Base-by-base conservation (phyloP, 2,797 vertebrate species). In the Malurus splendens region DNA sequence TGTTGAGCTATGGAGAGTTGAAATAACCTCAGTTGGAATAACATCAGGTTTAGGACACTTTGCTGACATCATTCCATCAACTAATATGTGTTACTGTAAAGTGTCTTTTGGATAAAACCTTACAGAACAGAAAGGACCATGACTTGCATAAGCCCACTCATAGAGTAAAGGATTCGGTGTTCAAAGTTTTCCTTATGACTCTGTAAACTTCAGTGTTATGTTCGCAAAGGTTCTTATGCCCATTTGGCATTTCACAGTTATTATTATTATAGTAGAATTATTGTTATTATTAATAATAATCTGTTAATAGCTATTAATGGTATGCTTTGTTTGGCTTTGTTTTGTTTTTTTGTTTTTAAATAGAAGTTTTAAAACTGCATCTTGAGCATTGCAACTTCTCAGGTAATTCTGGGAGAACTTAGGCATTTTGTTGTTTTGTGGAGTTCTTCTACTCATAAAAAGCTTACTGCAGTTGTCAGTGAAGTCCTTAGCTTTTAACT, bases 381-480 rank as follows among this genome's bases (percentile, higher is more conserved):
- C 47, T 38, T 55, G 14, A 66, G 30, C 48, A 78, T 50, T 15
- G 27, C n/a, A 79, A 14, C 18, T 81, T 75, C n/a, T 68, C 3
- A 2, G n/a, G 23, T 82, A 79, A 50, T 70, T 67, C 39, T 65
- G 48, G 14, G 36, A 84, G 33, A 81, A 65, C 14, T 59, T 89
- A 27, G 0, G 3, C 6, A 17, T 22, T 48, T 62, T 50, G 17
- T 42, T 0, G 0, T 80, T 73, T 38, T 80, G 27, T 67, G 48
- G 14, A 12, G 38, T 33, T 57, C 50, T 82, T 18, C 2, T 71
- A 30, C 10, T 85, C 36, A 54, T 68, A 19, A 72, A 90, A 60
- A 83, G 11, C 51, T 87, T 82, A 19, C 14, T 62, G 77, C 28
- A 50, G 19, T 44, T 71, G 25, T 38, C 44, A 82, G 39, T 33